Percentiles rank a stretch among this genome's conserved stretches.
These are phyloP conservation scores for Serranus cabrilla DNA, from an alignment of 2,797 vertebrate species.

Conservation along the genomic window DNA sequence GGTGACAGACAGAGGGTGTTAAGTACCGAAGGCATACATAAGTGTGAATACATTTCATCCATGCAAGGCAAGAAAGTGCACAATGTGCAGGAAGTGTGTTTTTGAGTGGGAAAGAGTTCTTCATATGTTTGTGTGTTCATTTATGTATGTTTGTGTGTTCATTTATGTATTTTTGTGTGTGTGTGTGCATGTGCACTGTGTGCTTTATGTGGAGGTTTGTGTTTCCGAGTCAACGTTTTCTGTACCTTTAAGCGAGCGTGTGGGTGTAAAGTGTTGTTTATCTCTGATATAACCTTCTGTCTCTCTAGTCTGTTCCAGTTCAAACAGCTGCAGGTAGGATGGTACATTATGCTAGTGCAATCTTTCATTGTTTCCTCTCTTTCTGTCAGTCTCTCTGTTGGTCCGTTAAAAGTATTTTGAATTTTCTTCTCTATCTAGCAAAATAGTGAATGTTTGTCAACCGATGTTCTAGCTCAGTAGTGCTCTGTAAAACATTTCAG, in stretches of 20 bases:
- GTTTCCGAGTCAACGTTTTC: slow-evolving; percentile 44
- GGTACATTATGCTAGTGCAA: slow-evolving; percentile 33
- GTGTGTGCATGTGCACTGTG: slow-evolving; percentile 13
- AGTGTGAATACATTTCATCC: slow-evolving; percentile 22
- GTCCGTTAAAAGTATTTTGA: not conserved
- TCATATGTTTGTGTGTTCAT: slow-evolving; percentile 11
- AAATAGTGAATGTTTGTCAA: not conserved
- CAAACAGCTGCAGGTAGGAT: slow-evolving; percentile 66
- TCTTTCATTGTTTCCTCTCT: slow-evolving; percentile 41
- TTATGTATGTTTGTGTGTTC: slow-evolving; percentile 10
- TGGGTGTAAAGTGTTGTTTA: slow-evolving; percentile 68
- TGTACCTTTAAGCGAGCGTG: slow-evolving; percentile 49
- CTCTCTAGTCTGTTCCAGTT: slow-evolving; percentile 44
- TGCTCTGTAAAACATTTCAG: too few species aligned
- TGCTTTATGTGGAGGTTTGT: slow-evolving; percentile 36
- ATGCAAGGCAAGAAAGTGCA: not conserved
- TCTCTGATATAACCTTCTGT: slow-evolving; percentile 61
- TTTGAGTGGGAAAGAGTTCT: not conserved
- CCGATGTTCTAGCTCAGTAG: not conserved
- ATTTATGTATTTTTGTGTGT: slow-evolving; percentile 11
- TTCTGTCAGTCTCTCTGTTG: not conserved
- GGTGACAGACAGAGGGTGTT: slow-evolving; percentile 15
- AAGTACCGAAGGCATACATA: slow-evolving; percentile 13
- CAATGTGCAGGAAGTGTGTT: not conserved
- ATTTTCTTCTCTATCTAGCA: not conserved